These are phyloP conservation scores for Varecia variegata DNA, from an alignment of 2,797 vertebrate species.

Conservation along the genomic window DNA sequence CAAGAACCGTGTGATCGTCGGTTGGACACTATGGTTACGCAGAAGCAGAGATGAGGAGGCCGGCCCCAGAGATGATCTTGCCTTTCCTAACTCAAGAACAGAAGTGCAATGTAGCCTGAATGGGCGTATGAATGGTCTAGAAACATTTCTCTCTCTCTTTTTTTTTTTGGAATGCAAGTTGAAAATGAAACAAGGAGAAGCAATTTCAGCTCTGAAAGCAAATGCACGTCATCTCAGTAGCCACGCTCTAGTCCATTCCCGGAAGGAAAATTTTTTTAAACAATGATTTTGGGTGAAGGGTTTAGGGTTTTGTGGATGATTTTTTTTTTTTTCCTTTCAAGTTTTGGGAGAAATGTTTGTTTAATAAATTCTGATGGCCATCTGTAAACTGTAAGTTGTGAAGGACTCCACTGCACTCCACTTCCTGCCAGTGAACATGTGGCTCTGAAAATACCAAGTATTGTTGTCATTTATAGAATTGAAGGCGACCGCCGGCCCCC, in stretches of 20 bases:
- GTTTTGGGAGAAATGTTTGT: constrained; percentile 19
- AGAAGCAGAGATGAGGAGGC: constrained; percentile 66
- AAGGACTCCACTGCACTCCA: constrained; percentile 38
- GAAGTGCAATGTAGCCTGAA: constrained; percentile 81
- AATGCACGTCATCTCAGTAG: constrained; percentile 67
- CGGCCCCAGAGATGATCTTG: constrained; percentile 62
- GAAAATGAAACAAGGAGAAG: constrained; percentile 71
- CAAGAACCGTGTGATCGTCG: constrained; percentile 47
- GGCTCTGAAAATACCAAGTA: constrained; percentile 50
- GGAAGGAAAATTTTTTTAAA: constrained; percentile 51
- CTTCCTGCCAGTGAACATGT: constrained; percentile 47
- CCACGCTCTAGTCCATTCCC: constrained; percentile 51
- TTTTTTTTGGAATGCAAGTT: constrained; percentile 68
- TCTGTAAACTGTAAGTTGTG: background rate
- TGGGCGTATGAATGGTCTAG: constrained; percentile 80
- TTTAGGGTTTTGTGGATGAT: constrained; percentile 67
- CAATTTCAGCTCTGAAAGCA: constrained; percentile 74
- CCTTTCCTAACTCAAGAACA: constrained; percentile 71
- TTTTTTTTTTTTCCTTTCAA: constrained; percentile 5
- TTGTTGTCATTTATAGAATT: background rate
- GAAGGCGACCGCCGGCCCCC: background rate
- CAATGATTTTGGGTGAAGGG: constrained; percentile 61
- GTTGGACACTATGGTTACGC: constrained; percentile 43
- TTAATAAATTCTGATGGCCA: background rate
- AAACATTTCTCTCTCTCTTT: constrained; percentile 84